Base-by-base conservation (phyloP, 2,888 invertebrate genomes). In the Nyleta sp. region DNA sequence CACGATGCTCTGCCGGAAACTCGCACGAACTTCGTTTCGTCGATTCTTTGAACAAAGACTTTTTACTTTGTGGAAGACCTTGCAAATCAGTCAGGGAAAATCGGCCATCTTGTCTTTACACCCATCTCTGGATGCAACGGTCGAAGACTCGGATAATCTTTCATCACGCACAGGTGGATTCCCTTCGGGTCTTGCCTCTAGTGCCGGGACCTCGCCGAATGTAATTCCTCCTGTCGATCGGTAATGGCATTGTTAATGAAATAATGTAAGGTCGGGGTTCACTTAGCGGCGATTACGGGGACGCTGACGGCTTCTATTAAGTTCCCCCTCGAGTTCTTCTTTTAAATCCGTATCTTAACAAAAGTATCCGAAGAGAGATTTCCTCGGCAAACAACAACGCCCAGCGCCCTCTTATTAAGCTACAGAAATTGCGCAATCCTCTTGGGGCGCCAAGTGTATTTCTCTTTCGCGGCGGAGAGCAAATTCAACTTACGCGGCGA, bases 381-480 rank as follows among this genome's bases (percentile, higher is more conserved):
- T 70, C 50, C 70, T 55, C 38, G 57, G 75, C 75, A 64, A 76
- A 76, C 70, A 70, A 64, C 70, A n/a, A n/a, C 64, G 10, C 68
- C n/a, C 10, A 42, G 62, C 70, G 77, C 67, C 67, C 62, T 72
- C 72, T 72, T 67, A 72, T 77, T 72, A 72, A 72, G 72, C 67
- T 60, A 46, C 71, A 72, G 77, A 70, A 76, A 77, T 77, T 72
- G 72, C 71, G 67, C 67, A 67, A 77, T 77, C 67, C 77, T 72
- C 71, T 72, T 77, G 77, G 77, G 77, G 35, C 33, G 53, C 22
- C 67, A 67, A 72, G 77, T 77, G 62, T 71, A 72, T 77, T 67
- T 77, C 67, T 52, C 72, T 38, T 50, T 55, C 75, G 73, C 59
- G 48, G 52, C 50, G 64, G 40, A 15, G 44, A 70, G 64, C 52